Evolutionary conservation across 2,797 vertebrate species (phyloP), one percentile per base, ranked within the genome.

Genomic region (Semotilus atromaculatus): DNA sequence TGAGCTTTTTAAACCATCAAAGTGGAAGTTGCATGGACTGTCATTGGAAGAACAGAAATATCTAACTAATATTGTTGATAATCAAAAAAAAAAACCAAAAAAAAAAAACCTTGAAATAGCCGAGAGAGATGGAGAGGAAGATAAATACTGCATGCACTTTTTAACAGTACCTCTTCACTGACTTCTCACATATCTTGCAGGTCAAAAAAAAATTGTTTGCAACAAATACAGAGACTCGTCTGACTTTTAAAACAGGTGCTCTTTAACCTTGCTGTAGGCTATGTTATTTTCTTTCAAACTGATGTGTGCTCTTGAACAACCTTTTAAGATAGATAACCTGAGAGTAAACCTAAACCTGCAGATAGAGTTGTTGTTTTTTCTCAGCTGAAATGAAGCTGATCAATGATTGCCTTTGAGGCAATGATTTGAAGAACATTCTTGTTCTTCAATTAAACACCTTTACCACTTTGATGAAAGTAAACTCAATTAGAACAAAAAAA

Each of bases 211-310:
- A 71, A 0, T 21, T 40, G n/a, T 53, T 70, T 70, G 26, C 29
- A 70, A 23, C 82, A 60, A 70, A 84, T 67, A 70, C 64, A 45
- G 64, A 78, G 34, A 38, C n/a, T 70, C 48, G 26, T 80, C 23
- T 80, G 64, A 53, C 45, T 26, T 80, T 70, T 78, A 74, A 71
- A 78, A 77, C 66, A 71, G 73, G 36, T 83, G 73, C 73, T 77
- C 82, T 83, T 68, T 70, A 58, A 84, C 64, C 66, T 76, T 19
- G 82, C 82, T 78, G 36, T 60, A 78, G 82, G 74, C 74, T 45
- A 68, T 43, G n/a, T 16, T n/a, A n/a, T 66, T 60, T 84, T 7
- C 38, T 78, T 77, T 71, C 14, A 26, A 71, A 43, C 21, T 64
- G 70, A 82, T 74, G 71, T 73, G 68, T 82, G 64, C 62, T 31